These are phyloP conservation scores for Bimastos eiseni DNA, from an alignment of 2,888 invertebrate genomes.

Conservation along the genomic window DNA sequence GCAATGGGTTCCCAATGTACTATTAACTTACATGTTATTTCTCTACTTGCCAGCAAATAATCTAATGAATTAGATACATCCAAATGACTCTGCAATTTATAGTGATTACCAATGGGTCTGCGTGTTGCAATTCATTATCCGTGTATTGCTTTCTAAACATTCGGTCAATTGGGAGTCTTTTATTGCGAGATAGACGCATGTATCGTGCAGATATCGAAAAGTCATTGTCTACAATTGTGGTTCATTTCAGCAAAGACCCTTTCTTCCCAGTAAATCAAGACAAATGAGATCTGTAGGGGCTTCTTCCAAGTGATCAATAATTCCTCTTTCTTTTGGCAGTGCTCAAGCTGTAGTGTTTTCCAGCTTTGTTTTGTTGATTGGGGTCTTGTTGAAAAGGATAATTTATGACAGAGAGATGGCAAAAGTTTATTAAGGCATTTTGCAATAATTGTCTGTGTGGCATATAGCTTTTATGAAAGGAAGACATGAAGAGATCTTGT, in stretches of 20 bases:
- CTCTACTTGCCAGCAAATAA: neutral
- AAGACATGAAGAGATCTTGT: neutral
- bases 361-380: neutral
- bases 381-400: neutral
- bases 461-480: neutral
- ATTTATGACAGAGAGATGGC: neutral
- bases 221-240: neutral
- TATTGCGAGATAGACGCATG: neutral
- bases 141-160: neutral
- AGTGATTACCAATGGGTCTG: neutral
- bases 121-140: neutral
- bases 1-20: too few species aligned
- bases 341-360: neutral
- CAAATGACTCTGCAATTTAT: neutral
- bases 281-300: neutral
- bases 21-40: neutral
- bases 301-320: slow-evolving; percentile 9
- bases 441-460: neutral
- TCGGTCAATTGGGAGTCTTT: neutral
- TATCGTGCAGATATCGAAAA: neutral
- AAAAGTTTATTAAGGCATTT: neutral
- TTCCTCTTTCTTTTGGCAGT: neutral
- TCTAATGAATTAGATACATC: neutral
- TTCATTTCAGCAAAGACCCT: neutral
- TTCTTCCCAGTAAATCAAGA: neutral